Evolutionary conservation across 1,140 invertebrate species (phyloP), one percentile per base, ranked within the genome.

Genomic region (Hylyphantes graminicola): DNA sequence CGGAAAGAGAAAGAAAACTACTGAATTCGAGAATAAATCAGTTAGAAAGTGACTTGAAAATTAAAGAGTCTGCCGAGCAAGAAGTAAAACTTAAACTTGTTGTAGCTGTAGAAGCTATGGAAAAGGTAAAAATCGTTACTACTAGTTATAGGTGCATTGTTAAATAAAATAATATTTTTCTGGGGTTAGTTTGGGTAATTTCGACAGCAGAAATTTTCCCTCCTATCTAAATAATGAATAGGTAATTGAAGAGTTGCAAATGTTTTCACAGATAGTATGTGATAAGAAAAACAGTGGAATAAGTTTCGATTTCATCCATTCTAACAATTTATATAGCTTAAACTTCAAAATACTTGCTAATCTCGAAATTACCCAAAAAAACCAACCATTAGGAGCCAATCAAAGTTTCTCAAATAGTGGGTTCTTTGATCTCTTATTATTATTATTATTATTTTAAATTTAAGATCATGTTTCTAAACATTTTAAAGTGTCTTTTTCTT

Each of bases 1-100:
- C 68, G 50, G 79, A 81, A 64, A 61, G 79, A 21, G 79, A 81
- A 48, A 72, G 68, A 51, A 81, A 73, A 15, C 35, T 81, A 53
- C 35, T 81, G 48, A 81, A 81, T 73, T 72, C 79, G 7, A 81
- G 79, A 73, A 81, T 81, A 63, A 53, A 12, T 19, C 55, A 73
- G 19, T 53, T 81, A 51, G 79, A 81, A 81, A 73, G 10, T 15
- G 79, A 81, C 35, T 64, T 81, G n/a, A 73, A 72, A 17, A 63
- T 73, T 53, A 81, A 64, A 81, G 68, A 81, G 9, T 51, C 65
- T 7, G 64, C 67, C 53, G 79, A 81, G 73, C 17, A 13, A 50
- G 79, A 81, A 64, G 64, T 81, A 19, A 81, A 81, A 64, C 7
- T 19, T 7, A 81, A 81, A 50, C 73, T 81, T 54, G 4, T 81